Percentiles rank a stretch among this genome's conserved stretches.
phyloP scores from a whole-genome alignment of 53 echinoderm and acorn worm species.

The Paracentrotus lividus region DNA sequence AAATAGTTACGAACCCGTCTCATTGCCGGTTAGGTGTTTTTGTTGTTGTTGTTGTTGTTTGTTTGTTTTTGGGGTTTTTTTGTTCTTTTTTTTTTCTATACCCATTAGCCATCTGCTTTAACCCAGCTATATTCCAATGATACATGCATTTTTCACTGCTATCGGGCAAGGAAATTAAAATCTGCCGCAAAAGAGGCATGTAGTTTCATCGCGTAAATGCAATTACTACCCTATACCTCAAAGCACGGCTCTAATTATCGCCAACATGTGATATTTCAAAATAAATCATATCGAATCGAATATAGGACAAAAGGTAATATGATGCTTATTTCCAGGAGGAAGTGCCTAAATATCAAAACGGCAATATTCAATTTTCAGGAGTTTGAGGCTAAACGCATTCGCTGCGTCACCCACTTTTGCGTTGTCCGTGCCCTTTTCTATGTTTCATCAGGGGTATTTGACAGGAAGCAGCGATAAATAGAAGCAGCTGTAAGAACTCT shows the following conservation, averaged over 20 bases:
- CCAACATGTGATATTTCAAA: conserved; percentile 28
- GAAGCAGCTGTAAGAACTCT: conserved; percentile 16
- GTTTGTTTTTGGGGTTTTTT: too few relatives aligned
- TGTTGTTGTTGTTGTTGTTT: too few relatives aligned
- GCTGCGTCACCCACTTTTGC: background rate
- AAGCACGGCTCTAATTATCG: background rate
- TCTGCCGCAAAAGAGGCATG: background rate
- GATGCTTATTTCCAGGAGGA: background rate
- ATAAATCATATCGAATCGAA: background rate
- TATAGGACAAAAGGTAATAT: background rate
- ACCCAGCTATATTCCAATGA: too few relatives aligned
- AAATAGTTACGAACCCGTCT: too few relatives aligned
- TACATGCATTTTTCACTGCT: background rate
- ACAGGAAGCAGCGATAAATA: conserved; percentile 28
- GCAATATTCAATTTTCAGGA: background rate
- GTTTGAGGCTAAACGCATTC: conserved; percentile 3
- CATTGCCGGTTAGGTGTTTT: too few relatives aligned
- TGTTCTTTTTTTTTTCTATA: too few relatives aligned
- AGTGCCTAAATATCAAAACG: conserved; percentile 13
- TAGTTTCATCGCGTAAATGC: background rate
- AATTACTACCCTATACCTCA: background rate
- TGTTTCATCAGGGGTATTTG: conserved; percentile 35
- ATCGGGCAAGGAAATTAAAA: conserved; percentile 1
- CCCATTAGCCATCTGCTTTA: too few relatives aligned
- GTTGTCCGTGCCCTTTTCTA: conserved; percentile 27